phyloP scores from a whole-genome alignment of 2,888 invertebrate species.

The Belgica antarctica region DNA sequence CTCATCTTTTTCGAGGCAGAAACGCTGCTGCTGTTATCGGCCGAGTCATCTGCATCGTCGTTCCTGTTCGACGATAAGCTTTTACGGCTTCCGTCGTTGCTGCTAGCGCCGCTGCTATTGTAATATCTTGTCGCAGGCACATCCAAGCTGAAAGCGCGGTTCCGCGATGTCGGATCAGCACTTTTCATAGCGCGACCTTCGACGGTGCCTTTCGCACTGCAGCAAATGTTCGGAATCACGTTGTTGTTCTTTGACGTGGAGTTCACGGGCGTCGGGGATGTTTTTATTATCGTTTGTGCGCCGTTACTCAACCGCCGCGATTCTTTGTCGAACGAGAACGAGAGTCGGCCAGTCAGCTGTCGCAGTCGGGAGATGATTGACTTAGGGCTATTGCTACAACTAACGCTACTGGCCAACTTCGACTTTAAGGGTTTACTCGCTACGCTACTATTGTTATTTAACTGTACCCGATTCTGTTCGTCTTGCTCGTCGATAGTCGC shows the following conservation, averaged over 20 bases:
- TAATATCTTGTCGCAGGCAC: constrained; percentile 51
- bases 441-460: constrained; percentile 27
- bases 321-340: constrained; percentile 54
- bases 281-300: constrained; percentile 1
- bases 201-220: constrained; percentile 20
- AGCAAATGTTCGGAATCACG: constrained; percentile 29
- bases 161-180: constrained; percentile 46
- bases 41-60: constrained; percentile 36
- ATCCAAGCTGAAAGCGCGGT: constrained; percentile 55
- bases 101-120: constrained; percentile 51
- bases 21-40: constrained; percentile 50
- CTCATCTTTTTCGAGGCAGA: constrained; percentile 39
- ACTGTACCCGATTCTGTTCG: constrained; percentile 39
- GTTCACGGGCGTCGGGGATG: background rate
- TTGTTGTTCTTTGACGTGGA: constrained; percentile 44
- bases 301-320: constrained; percentile 50
- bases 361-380: constrained; percentile 54
- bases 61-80: constrained; percentile 33
- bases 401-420: constrained; percentile 22
- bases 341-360: constrained; percentile 55
- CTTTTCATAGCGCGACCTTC: background rate
- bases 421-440: constrained; percentile 15
- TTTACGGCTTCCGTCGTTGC: constrained; percentile 49
- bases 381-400: constrained; percentile 45
- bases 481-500: background rate